These are phyloP conservation scores for Plumapathes pennacea DNA, from an alignment of 92 coral and sea anemone genomes.

Conservation along the genomic window DNA sequence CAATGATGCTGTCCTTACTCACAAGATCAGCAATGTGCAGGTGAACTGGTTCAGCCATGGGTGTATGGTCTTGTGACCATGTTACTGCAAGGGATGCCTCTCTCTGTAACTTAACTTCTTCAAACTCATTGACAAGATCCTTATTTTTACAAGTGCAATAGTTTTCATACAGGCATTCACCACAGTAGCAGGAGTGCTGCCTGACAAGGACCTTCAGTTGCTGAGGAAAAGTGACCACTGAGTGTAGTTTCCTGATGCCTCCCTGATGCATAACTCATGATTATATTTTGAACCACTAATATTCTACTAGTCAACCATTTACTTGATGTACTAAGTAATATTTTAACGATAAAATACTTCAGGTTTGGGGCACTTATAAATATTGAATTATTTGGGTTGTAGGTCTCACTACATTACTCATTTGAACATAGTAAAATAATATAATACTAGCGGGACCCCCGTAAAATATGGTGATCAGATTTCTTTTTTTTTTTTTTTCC, in stretches of 20 bases:
- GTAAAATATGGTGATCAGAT: too few species aligned
- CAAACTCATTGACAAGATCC: conserved; percentile 13
- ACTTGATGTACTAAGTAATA: too few species aligned
- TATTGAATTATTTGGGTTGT: too few species aligned
- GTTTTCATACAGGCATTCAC: conserved; percentile 21
- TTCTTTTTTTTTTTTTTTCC: too few species aligned
- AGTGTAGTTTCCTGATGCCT: conserved; percentile 26
- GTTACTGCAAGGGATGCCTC: conserved; percentile 30
- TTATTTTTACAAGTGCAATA: conserved; percentile 3
- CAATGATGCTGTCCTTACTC: conserved; percentile 30
- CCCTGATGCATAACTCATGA: background rate
- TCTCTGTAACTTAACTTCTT: conserved; percentile 1
- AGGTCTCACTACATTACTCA: too few species aligned
- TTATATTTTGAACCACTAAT: background rate
- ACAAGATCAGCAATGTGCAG: conserved; percentile 37
- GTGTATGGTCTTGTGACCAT: conserved; percentile 9
- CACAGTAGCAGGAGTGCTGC: conserved; percentile 28
- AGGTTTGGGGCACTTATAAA: too few species aligned
- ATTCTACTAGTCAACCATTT: too few species aligned
- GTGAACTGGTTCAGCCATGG: conserved; percentile 19
- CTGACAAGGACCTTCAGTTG: conserved; percentile 21
- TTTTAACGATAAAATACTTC: too few species aligned
- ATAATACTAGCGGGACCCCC: too few species aligned
- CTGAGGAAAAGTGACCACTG: conserved; percentile 16
- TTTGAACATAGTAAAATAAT: too few species aligned